phyloP scores from a whole-genome alignment of 2,888 invertebrate species.

The Conchocele bisecta region DNA sequence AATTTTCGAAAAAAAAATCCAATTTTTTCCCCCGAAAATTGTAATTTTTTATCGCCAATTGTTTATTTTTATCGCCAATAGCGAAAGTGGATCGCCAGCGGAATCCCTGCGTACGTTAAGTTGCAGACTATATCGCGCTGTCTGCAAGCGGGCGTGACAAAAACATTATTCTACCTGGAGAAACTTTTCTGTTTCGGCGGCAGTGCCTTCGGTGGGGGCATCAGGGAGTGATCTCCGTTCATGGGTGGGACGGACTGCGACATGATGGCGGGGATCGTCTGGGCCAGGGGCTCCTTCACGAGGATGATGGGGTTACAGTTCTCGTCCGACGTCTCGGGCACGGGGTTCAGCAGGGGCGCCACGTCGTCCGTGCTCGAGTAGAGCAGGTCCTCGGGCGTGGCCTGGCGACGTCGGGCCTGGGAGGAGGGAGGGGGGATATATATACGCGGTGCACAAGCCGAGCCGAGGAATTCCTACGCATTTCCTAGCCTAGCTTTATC shows the following conservation, averaged over 20 bases:
- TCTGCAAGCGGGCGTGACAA: too few species aligned
- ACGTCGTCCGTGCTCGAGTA: conserved; percentile 81
- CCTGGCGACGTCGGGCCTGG: conserved; percentile 79
- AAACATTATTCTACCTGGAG: conserved; percentile 39
- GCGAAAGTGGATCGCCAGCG: too few species aligned
- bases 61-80: too few species aligned
- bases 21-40: too few species aligned
- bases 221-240: conserved; percentile 49
- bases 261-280: conserved; percentile 28
- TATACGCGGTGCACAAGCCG: too few species aligned
- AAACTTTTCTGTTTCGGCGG: conserved; percentile 52
- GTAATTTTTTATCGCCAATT: too few species aligned
- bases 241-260: conserved; percentile 41
- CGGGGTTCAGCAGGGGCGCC: conserved; percentile 42
- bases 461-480: too few species aligned
- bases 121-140: too few species aligned
- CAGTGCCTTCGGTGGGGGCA: conserved; percentile 68
- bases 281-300: neutral
- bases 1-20: too few species aligned
- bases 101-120: too few species aligned
- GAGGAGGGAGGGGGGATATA: conserved; percentile 2
- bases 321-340: conserved; percentile 71
- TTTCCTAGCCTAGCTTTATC: too few species aligned
- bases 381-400: conserved; percentile 87
- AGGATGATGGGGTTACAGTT: conserved; percentile 19